Conservation (phyloP, 2,113 vertebrate genomes). For the Hydropotes inermis region DNA sequence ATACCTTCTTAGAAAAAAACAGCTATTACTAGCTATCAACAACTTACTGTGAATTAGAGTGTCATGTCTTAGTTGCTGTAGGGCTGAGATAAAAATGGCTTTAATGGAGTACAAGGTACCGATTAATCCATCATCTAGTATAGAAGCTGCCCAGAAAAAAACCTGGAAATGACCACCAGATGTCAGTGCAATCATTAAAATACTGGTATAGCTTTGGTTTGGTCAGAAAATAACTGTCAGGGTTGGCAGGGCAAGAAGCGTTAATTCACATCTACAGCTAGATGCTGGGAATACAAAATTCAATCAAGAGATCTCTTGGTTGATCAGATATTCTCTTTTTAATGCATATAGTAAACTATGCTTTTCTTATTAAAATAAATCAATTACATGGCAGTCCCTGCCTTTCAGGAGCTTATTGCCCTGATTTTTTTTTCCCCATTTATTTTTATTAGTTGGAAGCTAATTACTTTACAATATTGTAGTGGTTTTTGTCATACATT, state of each 20-base stretch:
- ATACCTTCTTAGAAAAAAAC: not conserved
- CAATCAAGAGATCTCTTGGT: not conserved
- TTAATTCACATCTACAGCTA: not conserved
- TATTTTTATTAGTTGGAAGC: no score
- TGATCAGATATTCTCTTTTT: not conserved
- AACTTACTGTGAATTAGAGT: not conserved
- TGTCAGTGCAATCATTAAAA: constrained; percentile 64
- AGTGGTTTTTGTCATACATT: no score
- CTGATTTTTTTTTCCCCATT: not conserved
- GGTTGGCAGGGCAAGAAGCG: not conserved
- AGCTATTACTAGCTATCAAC: not conserved
- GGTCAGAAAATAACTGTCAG: not conserved
- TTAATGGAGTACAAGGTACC: not conserved
- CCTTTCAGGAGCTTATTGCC: not conserved
- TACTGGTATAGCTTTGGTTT: not conserved
- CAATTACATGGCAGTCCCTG: not conserved
- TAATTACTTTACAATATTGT: no score
- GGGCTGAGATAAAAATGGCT: not conserved
- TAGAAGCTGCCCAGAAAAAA: not conserved
- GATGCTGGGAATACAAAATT: not conserved
- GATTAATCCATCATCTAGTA: not conserved
- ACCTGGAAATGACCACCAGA: constrained; percentile 57
- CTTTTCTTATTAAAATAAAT: not conserved
- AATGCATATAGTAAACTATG: not conserved
- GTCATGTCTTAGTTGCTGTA: not conserved